phyloP scores from a whole-genome alignment of 2,113 vertebrate genomes.

The Ptyas mucosa region DNA sequence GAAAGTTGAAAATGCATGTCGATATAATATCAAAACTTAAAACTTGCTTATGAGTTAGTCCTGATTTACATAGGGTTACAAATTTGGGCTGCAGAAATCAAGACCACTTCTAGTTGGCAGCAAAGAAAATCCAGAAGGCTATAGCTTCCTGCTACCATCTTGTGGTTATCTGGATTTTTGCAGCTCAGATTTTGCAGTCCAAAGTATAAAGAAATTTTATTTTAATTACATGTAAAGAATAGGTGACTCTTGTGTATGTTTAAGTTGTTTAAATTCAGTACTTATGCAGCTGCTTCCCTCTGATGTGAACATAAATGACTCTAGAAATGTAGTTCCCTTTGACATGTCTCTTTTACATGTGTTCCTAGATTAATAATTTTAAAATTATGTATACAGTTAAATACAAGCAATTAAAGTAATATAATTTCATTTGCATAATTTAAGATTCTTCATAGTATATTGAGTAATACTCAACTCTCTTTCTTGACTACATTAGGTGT shows the following conservation, averaged over 20 bases:
- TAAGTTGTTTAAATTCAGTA: neutral
- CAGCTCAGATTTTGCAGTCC: neutral
- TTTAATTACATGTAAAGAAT: neutral
- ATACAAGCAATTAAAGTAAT: constrained; percentile 27
- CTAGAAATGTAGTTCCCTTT: neutral
- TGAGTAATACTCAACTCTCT: constrained; percentile 9
- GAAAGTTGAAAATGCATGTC: neutral
- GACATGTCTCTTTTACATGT: neutral
- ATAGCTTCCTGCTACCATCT: neutral
- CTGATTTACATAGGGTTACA: neutral
- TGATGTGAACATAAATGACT: neutral
- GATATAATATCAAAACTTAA: neutral
- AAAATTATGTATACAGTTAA: constrained; percentile 32
- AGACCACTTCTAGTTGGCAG: neutral
- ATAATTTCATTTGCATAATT: constrained; percentile 30
- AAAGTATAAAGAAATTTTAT: neutral
- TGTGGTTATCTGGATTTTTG: neutral
- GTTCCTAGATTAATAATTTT: constrained; percentile 3
- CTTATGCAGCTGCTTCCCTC: neutral
- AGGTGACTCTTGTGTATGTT: neutral
- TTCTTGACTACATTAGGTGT: constrained; percentile 22
- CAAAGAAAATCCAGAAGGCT: neutral
- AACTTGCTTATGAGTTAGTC: neutral
- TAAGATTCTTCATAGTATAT: neutral
- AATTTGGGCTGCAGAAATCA: neutral